A percentile compares a stretch with the other conserved stretches of the same genome.
Conservation (phyloP, 2,888 invertebrate genomes). For the Diachrysia chrysitis region DNA sequence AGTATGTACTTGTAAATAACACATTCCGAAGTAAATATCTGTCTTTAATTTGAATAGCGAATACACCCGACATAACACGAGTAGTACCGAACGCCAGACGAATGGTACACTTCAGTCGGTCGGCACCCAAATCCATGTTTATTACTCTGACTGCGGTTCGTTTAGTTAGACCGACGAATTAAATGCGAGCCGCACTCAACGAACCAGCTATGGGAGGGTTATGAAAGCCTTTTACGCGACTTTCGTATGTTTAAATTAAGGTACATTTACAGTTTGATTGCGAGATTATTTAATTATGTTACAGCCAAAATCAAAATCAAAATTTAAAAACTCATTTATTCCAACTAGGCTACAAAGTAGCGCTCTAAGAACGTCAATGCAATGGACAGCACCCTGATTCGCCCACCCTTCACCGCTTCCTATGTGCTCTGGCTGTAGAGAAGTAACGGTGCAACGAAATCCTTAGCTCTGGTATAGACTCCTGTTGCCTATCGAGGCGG, state of each 20-base stretch:
- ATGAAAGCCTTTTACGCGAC: conserved; percentile 23
- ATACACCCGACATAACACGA: conserved; percentile 24
- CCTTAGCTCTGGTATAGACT: no score
- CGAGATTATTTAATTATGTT: conserved; percentile 8
- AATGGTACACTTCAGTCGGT: conserved; percentile 54
- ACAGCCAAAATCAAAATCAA: no score
- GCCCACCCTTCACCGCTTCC: no score
- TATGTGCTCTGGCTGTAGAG: no score
- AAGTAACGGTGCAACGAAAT: no score
- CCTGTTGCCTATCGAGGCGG: no score
- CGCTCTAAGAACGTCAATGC: no score
- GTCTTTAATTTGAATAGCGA: conserved; percentile 10
- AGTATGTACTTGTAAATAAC: no score
- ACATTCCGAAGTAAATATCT: no score
- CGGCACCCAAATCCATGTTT: conserved; percentile 62
- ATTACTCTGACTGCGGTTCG: conserved; percentile 46
- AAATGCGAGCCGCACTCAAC: conserved; percentile 39
- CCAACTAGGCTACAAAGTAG: no score
- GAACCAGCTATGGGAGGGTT: conserved; percentile 26
- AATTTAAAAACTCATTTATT: no score
- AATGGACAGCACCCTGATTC: no score
- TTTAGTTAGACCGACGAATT: conserved; percentile 27
- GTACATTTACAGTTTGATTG: conserved; percentile 21
- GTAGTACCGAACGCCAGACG: conserved; percentile 35
- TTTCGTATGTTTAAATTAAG: conserved; percentile 8